phyloP scores from a whole-genome alignment of 2,113 vertebrate genomes.

The Ranitomeya imitator region DNA sequence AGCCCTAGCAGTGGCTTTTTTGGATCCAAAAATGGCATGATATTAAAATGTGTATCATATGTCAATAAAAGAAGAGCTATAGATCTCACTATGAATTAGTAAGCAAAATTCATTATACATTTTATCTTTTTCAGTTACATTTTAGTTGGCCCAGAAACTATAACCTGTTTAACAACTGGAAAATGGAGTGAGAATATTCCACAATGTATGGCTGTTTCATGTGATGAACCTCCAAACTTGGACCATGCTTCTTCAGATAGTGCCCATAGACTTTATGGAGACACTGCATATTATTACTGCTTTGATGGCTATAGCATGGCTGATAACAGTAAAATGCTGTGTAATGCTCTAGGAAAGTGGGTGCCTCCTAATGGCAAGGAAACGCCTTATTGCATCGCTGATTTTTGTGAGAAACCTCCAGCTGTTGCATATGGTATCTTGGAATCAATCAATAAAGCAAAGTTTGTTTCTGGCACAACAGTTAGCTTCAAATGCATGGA shows the following conservation, averaged over 20 bases:
- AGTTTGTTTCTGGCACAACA: slow-evolving; percentile 81
- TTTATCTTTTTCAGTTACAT: slow-evolving; percentile 79
- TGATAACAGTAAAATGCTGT: slow-evolving; percentile 88
- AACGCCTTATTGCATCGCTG: slow-evolving; percentile 86
- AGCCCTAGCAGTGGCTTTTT: too few species aligned
- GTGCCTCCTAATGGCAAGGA: slow-evolving; percentile 80
- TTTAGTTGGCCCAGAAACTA: slow-evolving; percentile 81
- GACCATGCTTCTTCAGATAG: slow-evolving; percentile 89
- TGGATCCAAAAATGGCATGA: too few species aligned
- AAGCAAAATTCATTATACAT: background rate
- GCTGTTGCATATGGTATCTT: slow-evolving; percentile 85
- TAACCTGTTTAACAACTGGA: slow-evolving; percentile 84
- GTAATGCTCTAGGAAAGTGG: slow-evolving; percentile 89
- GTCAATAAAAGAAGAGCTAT: too few species aligned
- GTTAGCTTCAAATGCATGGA: slow-evolving; percentile 95
- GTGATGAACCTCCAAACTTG: slow-evolving; percentile 87
- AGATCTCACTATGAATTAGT: background rate
- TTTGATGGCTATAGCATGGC: slow-evolving; percentile 87
- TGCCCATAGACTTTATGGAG: slow-evolving; percentile 89
- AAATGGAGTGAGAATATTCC: slow-evolving; percentile 82
- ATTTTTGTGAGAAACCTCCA: slow-evolving; percentile 89
- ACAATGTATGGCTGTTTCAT: slow-evolving; percentile 91
- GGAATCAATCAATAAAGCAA: slow-evolving; percentile 87
- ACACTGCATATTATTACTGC: slow-evolving; percentile 92
- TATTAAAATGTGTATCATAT: too few species aligned